Conservation (phyloP, 2,797 vertebrate genomes). For the Arctocebus calabarensis region DNA sequence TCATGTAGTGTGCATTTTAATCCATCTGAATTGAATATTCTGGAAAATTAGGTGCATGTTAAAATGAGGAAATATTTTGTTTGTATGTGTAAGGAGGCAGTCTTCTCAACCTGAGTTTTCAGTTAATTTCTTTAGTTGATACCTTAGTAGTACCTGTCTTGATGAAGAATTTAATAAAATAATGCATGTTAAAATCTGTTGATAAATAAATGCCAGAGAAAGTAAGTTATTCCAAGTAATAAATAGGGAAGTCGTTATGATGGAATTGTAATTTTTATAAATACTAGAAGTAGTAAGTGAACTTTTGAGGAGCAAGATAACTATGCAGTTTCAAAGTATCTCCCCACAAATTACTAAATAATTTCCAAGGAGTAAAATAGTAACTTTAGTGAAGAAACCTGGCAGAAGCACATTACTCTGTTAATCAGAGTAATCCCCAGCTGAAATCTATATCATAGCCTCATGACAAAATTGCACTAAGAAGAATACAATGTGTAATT, state of each 20-base stretch:
- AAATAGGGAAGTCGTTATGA: background rate
- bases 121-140: background rate
- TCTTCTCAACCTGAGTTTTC: background rate
- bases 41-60: background rate
- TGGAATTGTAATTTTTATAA: background rate
- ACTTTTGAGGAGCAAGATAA: background rate
- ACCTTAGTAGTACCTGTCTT: background rate
- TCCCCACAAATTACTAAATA: background rate
- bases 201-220: background rate
- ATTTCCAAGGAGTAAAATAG: background rate
- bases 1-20: background rate
- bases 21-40: background rate
- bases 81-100: background rate
- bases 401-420: background rate
- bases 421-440: background rate
- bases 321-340: background rate
- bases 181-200: background rate
- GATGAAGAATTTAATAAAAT: background rate
- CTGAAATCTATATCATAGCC: background rate
- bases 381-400: background rate
- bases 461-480: background rate
- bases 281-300: background rate
- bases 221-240: background rate
- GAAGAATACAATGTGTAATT: background rate
- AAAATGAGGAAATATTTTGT: background rate